Percentiles rank a stretch among this genome's conserved stretches.
Evolutionary conservation across 2,797 vertebrate species (phyloP).

Genomic region (Anguilla pacifica): DNA sequence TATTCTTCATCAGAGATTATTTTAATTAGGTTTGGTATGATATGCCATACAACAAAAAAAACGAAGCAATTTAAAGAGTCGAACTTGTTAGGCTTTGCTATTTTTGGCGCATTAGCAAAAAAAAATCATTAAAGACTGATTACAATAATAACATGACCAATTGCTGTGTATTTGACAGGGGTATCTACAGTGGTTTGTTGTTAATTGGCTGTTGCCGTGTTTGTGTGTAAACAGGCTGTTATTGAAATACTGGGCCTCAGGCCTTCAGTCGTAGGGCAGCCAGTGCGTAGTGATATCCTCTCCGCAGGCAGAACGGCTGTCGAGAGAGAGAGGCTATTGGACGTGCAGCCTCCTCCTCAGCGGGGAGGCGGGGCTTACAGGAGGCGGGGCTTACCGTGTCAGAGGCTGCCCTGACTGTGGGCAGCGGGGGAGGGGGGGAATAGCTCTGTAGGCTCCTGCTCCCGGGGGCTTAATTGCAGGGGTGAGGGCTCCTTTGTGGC

Average conservation of each 20-base stretch:
- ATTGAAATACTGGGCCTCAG: neutral
- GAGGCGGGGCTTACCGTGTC: neutral
- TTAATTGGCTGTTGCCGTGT: neutral
- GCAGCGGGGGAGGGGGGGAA: neutral
- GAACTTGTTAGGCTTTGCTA: neutral
- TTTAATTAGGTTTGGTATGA: neutral
- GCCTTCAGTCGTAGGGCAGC: neutral
- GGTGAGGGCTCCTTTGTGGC: constrained; percentile 9
- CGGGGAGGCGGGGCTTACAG: neutral
- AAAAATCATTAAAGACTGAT: neutral
- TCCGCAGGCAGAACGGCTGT: neutral
- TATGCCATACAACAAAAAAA: neutral
- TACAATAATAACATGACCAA: neutral
- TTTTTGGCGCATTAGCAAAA: neutral
- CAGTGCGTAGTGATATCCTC: neutral
- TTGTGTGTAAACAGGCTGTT: neutral
- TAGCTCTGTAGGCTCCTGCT: neutral
- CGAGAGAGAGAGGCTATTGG: neutral
- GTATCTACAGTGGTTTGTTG: neutral
- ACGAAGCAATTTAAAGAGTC: neutral
- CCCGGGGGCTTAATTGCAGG: constrained; percentile 27
- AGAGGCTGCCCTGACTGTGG: neutral
- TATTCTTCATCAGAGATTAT: neutral
- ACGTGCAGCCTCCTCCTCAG: neutral
- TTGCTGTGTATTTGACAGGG: neutral